Conservation (phyloP, 2,113 vertebrate genomes). For the Cavia aperea region DNA sequence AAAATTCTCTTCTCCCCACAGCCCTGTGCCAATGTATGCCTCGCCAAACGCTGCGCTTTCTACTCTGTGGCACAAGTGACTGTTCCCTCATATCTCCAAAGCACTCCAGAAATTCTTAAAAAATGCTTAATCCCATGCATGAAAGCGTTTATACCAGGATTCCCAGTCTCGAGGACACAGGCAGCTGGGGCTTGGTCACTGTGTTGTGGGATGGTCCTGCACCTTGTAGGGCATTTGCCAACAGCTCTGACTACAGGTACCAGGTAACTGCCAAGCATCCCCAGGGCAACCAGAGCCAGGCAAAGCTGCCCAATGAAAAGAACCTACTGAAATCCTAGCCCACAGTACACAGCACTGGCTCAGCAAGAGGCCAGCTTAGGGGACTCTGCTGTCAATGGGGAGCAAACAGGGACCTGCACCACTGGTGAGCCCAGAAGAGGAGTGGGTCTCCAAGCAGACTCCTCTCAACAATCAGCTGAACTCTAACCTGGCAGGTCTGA, state of each 20-base stretch:
- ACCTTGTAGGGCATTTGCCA: background rate
- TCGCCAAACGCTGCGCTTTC: background rate
- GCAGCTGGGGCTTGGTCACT: background rate
- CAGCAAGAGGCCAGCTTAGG: background rate
- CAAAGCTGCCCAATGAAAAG: background rate
- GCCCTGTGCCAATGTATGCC: background rate
- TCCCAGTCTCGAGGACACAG: no score
- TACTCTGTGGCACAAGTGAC: background rate
- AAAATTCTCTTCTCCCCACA: background rate
- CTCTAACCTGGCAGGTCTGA: rapidly evolving
- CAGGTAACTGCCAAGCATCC: background rate
- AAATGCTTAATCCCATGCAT: rapidly evolving
- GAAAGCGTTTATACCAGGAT: background rate
- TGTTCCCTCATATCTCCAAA: background rate
- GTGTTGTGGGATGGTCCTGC: background rate
- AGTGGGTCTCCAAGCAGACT: background rate
- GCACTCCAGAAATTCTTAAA: background rate
- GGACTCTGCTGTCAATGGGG: background rate
- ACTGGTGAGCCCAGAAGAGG: background rate
- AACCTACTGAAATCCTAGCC: background rate
- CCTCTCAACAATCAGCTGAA: background rate
- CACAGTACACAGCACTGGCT: background rate
- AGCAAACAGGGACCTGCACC: background rate
- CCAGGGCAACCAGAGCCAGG: background rate
- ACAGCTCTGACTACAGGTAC: background rate